Percentiles rank a stretch among this genome's conserved stretches.
Evolutionary conservation across 2,888 invertebrate species (phyloP).

Genomic region (Hemaris fuciformis): DNA sequence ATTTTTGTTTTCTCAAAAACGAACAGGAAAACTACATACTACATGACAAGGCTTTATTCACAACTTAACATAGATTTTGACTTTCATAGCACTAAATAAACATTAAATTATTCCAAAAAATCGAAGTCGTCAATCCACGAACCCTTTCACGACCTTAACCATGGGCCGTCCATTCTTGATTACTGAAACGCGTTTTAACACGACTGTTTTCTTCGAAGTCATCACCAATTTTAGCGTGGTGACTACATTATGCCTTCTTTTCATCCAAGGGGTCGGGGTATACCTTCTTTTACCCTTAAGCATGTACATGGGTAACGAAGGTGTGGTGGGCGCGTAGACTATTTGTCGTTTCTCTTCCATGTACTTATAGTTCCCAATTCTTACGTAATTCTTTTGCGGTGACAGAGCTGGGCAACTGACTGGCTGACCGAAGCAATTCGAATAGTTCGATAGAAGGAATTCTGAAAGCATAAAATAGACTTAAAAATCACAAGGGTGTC

Average conservation of each 20-base stretch:
- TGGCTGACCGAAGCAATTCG: conserved; percentile 39
- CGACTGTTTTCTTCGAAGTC: conserved; percentile 20
- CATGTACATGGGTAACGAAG: conserved; percentile 32
- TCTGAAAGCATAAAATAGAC: conserved; percentile 47
- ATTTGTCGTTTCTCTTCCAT: conserved; percentile 30
- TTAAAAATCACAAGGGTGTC: no score
- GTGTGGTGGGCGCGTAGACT: conserved; percentile 24
- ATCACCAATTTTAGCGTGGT: background rate
- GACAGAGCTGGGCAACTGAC: conserved; percentile 31
- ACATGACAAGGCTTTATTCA: no score
- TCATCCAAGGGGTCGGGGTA: conserved; percentile 27
- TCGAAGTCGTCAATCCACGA: conserved; percentile 32
- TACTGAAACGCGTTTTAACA: conserved; percentile 37
- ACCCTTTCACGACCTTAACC: conserved; percentile 44
- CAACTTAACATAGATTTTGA: background rate
- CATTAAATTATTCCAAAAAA: conserved; percentile 33
- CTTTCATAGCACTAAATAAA: background rate
- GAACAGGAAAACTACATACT: no score
- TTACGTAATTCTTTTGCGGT: conserved; percentile 29
- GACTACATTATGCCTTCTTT: conserved; percentile 5
- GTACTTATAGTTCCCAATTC: conserved; percentile 36
- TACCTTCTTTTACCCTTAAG: conserved; percentile 39
- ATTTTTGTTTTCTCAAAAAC: no score
- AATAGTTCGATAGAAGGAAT: conserved; percentile 43
- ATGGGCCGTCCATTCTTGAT: conserved; percentile 40